phyloP scores from a whole-genome alignment of 2,113 vertebrate genomes.

The Rynchops niger region DNA sequence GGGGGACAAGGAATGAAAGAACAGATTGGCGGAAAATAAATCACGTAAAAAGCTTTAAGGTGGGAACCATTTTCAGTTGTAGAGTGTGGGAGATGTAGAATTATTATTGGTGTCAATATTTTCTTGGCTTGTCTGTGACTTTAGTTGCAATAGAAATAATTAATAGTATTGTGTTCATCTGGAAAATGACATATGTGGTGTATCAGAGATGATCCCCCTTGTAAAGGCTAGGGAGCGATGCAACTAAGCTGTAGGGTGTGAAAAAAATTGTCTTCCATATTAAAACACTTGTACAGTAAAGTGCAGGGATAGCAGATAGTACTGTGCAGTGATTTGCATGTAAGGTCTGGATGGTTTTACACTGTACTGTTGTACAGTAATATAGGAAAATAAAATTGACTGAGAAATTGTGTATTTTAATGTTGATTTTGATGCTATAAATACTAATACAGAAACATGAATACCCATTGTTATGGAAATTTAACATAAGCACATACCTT shows the following conservation, averaged over 20 bases:
- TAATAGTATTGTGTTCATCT: background rate
- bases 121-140: background rate
- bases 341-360: background rate
- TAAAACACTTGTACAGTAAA: background rate
- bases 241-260: background rate
- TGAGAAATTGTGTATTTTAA: background rate
- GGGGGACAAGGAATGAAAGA: background rate
- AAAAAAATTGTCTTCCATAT: background rate
- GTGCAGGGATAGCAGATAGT: background rate
- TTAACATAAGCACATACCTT: background rate
- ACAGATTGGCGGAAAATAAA: background rate
- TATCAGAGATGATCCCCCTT: background rate
- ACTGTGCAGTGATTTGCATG: background rate
- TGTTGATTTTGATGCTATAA: background rate
- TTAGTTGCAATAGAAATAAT: background rate
- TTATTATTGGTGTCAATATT: background rate
- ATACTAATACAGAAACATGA: background rate
- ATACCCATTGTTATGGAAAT: background rate
- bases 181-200: background rate
- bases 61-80: background rate
- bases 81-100: background rate
- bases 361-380: background rate
- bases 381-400: background rate
- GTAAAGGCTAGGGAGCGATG: background rate
- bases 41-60: background rate